Conservation (phyloP, 1,140 invertebrate species). For the Drosophila mojavensis region DNA sequence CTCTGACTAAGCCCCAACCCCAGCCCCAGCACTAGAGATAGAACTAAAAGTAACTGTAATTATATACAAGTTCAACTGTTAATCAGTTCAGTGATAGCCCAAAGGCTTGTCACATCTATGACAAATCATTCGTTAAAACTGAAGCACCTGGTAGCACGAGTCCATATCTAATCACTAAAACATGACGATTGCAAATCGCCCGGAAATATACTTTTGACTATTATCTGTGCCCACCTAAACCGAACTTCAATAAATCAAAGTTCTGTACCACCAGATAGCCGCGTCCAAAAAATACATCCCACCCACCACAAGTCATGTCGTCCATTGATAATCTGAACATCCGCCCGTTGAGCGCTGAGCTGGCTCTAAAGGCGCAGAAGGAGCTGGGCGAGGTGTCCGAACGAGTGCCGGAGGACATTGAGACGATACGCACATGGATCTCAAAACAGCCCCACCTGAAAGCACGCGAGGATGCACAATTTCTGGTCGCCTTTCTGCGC, state of each 20-base stretch:
- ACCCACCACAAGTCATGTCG: slow-evolving; percentile 41
- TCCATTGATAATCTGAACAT: slow-evolving; percentile 45
- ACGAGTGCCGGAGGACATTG: slow-evolving; percentile 85
- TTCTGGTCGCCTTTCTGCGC: slow-evolving; percentile 87
- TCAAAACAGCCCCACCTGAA: slow-evolving; percentile 87
- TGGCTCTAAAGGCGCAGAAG: slow-evolving; percentile 85
- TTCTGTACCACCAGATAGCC: slow-evolving; percentile 46
- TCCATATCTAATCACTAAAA: slow-evolving; percentile 58
- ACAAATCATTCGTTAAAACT: slow-evolving; percentile 16
- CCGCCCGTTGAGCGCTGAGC: slow-evolving; percentile 79
- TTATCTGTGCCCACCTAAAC: slow-evolving; percentile 23
- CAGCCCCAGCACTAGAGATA: not conserved
- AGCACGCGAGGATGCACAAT: slow-evolving; percentile 86
- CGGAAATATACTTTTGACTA: slow-evolving; percentile 51
- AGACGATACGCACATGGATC: slow-evolving; percentile 87
- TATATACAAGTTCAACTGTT: not conserved
- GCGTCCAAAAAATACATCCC: not conserved
- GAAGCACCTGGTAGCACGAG: slow-evolving; percentile 24
- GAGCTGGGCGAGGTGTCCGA: slow-evolving; percentile 87
- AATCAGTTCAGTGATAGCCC: slow-evolving; percentile 21
- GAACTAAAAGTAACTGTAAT: not conserved
- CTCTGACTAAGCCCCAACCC: not conserved
- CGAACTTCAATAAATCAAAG: slow-evolving; percentile 75
- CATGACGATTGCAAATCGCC: slow-evolving; percentile 46
- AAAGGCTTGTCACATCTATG: slow-evolving; percentile 28